Evolutionary conservation across 2,797 vertebrate genomes (phyloP), one percentile per base, ranked within the genome.

Genomic region (Heterohyrax brucei): DNA sequence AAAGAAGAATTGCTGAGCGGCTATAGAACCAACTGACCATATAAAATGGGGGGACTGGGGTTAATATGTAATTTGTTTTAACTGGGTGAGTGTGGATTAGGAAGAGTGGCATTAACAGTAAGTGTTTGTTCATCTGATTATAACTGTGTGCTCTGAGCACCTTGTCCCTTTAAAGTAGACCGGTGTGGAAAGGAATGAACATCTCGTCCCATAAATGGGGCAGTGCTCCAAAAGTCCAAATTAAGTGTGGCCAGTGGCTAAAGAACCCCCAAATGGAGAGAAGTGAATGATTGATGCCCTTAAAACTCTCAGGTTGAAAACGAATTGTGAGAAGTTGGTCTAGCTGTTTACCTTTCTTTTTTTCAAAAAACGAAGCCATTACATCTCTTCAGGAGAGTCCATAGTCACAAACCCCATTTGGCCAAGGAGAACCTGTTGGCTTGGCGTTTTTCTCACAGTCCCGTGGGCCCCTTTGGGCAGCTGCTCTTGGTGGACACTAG

Each of bases 11-110:
- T 79, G 30, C 75, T 22, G 50, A 89, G 46, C 75, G 33, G 39
- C n/a, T 61, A 3, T 10, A 84, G 76, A 89, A 62, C 73, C 68
- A 85, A 30, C 66, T 2, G 24, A 24, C 53, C 64, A 19, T 59
- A 78, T 53, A 73, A 16, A 81, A 7, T 13, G 22, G 7, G 72
- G 95, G 61, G 30, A 22, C 8, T 50, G 77, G 90, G 72, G 72
- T 96, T 94, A 95, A 93, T 89, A 48, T 66, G 21, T 87, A 82
- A 82, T 97, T 92, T 85, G 44, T 62, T 89, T 84, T 89, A 82
- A 79, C 87, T 89, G 50, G 76, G 39, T 78, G 77, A 91, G 18
- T 26, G 22, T 66, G 70, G 81, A 28, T 39, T 61, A 61, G 66
- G 50, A 72, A 59, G 68, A 84, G 18, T 13, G 86, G 12, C 28